Base-by-base conservation (phyloP, 2,113 vertebrate species). In the Triplophysa rosa region DNA sequence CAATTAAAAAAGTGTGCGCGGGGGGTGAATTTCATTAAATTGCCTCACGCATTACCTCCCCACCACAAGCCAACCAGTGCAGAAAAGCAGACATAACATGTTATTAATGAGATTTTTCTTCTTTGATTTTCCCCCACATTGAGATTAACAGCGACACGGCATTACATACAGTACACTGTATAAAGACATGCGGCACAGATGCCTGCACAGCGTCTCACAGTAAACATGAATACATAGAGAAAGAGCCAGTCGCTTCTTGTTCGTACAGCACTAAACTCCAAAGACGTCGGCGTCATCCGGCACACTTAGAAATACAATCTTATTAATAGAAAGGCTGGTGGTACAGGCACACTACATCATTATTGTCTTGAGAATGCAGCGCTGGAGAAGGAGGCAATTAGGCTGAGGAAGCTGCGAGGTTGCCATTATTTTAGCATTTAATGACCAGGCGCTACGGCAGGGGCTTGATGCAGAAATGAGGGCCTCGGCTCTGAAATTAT, bases 351-450 rank as follows among this genome's bases (percentile, higher is more conserved):
- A 87, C 91, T 92, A 88, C 90, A 92, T 92, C 90, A 91, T 85
- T 91, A 89, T 90, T 91, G 91, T 91, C 90, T 90, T 79, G 84
- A 90, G 88, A 84, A 89, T 86, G 90, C 90, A 87, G 87, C 87
- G 89, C 88, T 87, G 90, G 84, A 87, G 90, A 90, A 90, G 71
- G 90, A 88, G 89, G 90, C 91, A 92, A 93, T 93, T 93, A 93
- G 89, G 89, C 89, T 87, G 47, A 79, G 87, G 90, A 91, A 90
- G 90, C 90, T 90, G 90, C 87, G 89, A 91, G 90, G 86, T 90
- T 90, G 90, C 91, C 90, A 93, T 92, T 92, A 93, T 92, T 92
- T 93, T 91, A 89, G 89, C 91, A 89, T 93, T 93, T 93, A 93
- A 93, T 93, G 91, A 92, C 91, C 92, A 90, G 87, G 89, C 90